A percentile compares a stretch with the other conserved stretches of the same genome.
Conservation (phyloP, 2,797 vertebrate species). For the Rhinella marina region DNA sequence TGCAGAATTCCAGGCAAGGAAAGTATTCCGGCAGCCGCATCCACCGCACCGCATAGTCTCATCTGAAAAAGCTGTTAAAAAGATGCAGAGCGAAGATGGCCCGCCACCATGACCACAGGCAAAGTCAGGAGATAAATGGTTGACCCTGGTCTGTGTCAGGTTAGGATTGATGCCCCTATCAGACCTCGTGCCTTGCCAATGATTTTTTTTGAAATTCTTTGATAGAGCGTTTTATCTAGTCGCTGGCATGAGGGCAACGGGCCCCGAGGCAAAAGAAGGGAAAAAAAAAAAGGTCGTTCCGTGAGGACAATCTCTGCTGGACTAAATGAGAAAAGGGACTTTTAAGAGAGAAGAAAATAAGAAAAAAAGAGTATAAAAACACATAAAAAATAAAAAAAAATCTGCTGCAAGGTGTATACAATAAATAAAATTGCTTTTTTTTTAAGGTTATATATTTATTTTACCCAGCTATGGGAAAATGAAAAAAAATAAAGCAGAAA, state of each 20-base stretch:
- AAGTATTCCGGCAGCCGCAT: constrained; percentile 69
- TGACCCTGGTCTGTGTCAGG: constrained; percentile 95
- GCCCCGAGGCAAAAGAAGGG: constrained; percentile 81
- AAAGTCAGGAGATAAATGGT: constrained; percentile 98
- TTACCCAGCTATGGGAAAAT: constrained; percentile 76
- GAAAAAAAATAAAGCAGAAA: constrained; percentile 65
- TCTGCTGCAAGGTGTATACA: constrained; percentile 57
- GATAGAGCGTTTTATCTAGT: constrained; percentile 99
- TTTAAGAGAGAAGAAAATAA: constrained; percentile 69
- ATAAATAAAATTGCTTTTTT: constrained; percentile 79
- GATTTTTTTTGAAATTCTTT: constrained; percentile 95
- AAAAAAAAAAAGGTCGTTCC: constrained; percentile 93
- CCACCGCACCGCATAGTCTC: constrained; percentile 80
- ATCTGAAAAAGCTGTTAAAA: constrained; percentile 89
- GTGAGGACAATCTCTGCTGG: constrained; percentile 93
- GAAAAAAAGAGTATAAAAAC: constrained; percentile 65
- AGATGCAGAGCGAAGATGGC: constrained; percentile 90
- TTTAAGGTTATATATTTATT: not conserved
- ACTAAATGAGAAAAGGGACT: constrained; percentile 95
- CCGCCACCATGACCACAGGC: constrained; percentile 90
- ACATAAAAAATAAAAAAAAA: constrained; percentile 59
- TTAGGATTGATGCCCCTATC: constrained; percentile 99
- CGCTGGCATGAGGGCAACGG: constrained; percentile 98
- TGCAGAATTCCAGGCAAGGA: constrained; percentile 34
- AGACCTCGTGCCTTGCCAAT: constrained; percentile 96